Conservation (phyloP, 2,888 invertebrate species). For the Sarcophaga caerulescens region DNA sequence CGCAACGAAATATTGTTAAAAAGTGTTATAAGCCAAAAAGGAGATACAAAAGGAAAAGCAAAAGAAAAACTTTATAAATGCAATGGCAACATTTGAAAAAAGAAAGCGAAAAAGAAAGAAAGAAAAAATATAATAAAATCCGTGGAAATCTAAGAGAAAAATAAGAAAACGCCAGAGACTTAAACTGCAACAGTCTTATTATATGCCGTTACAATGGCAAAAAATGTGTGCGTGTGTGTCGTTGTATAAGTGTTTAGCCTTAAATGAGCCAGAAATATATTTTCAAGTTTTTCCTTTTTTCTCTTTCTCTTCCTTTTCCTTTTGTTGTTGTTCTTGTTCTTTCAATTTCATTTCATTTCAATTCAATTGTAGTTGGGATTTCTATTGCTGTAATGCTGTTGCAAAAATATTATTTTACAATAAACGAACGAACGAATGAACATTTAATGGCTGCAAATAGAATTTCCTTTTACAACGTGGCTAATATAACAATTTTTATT, state of each 20-base stretch:
- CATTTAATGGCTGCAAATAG: conserved; percentile 58
- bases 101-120: not conserved
- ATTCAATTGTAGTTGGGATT: not conserved
- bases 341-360: not conserved
- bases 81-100: not conserved
- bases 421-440: conserved; percentile 39
- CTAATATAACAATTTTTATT: conserved; percentile 37
- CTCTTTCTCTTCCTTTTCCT: conserved; percentile 26
- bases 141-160: not conserved
- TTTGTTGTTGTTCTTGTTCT: not conserved
- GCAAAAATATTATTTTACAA: conserved; percentile 67
- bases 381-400: conserved; percentile 21
- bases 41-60: conserved; percentile 22
- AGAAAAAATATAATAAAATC: not conserved
- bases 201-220: not conserved
- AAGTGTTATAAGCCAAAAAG: conserved; percentile 48
- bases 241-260: conserved; percentile 39
- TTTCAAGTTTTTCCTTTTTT: not conserved
- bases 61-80: conserved; percentile 18
- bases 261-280: conserved; percentile 66
- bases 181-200: not conserved
- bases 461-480: conserved; percentile 50
- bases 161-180: not conserved
- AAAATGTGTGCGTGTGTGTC: not conserved
- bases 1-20: conserved; percentile 42